Evolutionary conservation across 92 coral and sea anemone genomes (phyloP), one percentile per base, ranked within the genome.

Genomic region (Paramuricea clavata): DNA sequence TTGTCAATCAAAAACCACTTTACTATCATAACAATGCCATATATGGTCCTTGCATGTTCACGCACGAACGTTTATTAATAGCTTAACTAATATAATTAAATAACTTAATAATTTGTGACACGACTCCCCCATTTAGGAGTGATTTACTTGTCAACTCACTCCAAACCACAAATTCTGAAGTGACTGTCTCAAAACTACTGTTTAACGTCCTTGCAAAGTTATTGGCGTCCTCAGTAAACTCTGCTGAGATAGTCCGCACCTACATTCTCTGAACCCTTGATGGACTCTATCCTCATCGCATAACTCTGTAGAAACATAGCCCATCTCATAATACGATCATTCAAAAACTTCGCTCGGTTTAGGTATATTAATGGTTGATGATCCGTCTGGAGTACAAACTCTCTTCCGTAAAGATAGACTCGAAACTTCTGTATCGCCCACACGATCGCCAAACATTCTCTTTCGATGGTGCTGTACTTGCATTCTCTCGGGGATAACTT

Each of bases 311-410:
- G 79, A 19, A 68, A 70, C 85, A 89, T 70, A 2, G 93, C 91
- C 91, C 91, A 92, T 47, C 93, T 59, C 95, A 89, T 89, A 10
- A 92, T 33, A 0, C 95, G 64, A 25, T 80, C 68, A 28, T 92
- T 89, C 0, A 76, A 19, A 28, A 87, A 50, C 62, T 74, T 83
- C 1, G 91, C 88, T 42, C 80, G 54, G 44, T 89, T 82, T 68
- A 89, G 44, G 57, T 90, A 90, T 19, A 42, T 76, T 1, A 90
- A 33, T 0, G 92, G 90, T 12, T 90, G 87, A 49, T 90, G 93
- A 52, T 93, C 93, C 10, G 89, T 90, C 81, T 90, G 89, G 2
- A 93, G 73, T 6, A 79, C 47, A 52, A 93, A 93, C 13, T 77
- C 76, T 31, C 22, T 70, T 2, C 95, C 93, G 32, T 90, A 90